Evolutionary conservation across 2,888 invertebrate species (phyloP), one percentile per base, ranked within the genome.

Genomic region (Andrena camellia): DNA sequence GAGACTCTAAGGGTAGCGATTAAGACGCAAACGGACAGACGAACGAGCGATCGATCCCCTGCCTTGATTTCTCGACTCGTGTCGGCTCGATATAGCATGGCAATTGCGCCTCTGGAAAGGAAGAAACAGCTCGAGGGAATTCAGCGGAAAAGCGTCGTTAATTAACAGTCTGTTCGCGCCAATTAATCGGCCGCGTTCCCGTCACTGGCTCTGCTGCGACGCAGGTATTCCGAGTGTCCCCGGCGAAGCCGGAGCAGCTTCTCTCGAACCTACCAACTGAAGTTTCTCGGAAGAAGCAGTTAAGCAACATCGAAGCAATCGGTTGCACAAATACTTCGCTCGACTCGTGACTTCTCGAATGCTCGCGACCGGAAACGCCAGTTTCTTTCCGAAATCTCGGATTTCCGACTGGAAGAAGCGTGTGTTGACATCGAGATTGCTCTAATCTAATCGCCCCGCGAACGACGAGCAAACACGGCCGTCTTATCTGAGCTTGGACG

Each of bases 391-490:
- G 50, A 52, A 52, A 60, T 73, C 35, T 73, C 50, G 20, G 42
- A 73, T 66, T 73, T 29, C 60, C 67, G 59, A 20, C 33, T 7
- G 6, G 26, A 10, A 20, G 26, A 50, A 17, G 10, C 23, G 42
- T 67, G 42, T 64, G 42, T 64, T 64, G 29, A 31, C 10, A 26
- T 20, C 50, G 26, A 60, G 70, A 70, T 70, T 66, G 48, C 35
- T 13, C 62, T 71, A 78, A 80, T 80, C 80, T 80, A 80, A 81
- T 81, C 78, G 35, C 7, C 17, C 10, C 1, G 23, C 78, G 68
- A 74, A 48, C 33, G 48, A 13, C 62, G 67, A 17, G 54, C 78
- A 78, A 72, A 72, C 48, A 68, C 29, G 52, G 20, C 10, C 35
- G 23, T 1, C 59, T 52, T 74, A 67, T 78, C 67, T 62, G 20